A percentile compares a stretch with the other conserved stretches of the same genome.
These are phyloP conservation scores for Lasioglossum malachurum DNA, from an alignment of 2,888 invertebrate species.

Conservation along the genomic window DNA sequence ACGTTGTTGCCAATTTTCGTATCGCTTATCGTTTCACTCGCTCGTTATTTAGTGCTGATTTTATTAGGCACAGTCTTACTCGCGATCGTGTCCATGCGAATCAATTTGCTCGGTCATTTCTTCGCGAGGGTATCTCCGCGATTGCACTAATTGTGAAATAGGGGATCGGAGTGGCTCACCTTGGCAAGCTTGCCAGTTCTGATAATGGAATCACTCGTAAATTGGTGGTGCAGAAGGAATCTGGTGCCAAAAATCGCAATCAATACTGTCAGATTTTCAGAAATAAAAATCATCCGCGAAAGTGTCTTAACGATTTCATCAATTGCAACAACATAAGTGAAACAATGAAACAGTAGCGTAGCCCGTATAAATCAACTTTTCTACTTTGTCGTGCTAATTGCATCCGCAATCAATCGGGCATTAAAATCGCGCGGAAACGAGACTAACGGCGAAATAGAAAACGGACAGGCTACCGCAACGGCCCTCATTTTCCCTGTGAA, in stretches of 20 bases:
- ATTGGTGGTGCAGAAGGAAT: too few relatives aligned
- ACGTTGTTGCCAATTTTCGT: not conserved
- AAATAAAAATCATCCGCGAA: too few relatives aligned
- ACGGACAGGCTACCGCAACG: too few relatives aligned
- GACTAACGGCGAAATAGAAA: too few relatives aligned
- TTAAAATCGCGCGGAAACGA: too few relatives aligned
- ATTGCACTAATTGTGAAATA: not conserved
- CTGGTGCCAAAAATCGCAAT: too few relatives aligned
- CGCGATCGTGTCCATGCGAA: not conserved
- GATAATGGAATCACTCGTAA: too few relatives aligned
- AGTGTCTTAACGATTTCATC: not conserved
- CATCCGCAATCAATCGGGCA: too few relatives aligned
- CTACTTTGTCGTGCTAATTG: too few relatives aligned
- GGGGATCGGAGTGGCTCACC: not conserved
- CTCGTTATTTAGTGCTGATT: not conserved
- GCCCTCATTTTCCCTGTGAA: too few relatives aligned
- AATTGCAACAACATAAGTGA: not conserved
- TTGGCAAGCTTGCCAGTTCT: not conserved
- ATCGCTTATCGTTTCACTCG: not conserved
- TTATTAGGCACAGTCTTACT: not conserved
- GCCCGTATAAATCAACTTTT: too few relatives aligned
- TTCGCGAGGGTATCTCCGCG: not conserved
- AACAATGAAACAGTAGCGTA: not conserved
- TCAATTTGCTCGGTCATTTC: not conserved
- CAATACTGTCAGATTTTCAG: too few relatives aligned